A percentile compares a stretch with the other conserved stretches of the same genome.
These are phyloP conservation scores for Champsocephalus gunnari DNA, from an alignment of 2,797 vertebrate genomes.

Conservation along the genomic window DNA sequence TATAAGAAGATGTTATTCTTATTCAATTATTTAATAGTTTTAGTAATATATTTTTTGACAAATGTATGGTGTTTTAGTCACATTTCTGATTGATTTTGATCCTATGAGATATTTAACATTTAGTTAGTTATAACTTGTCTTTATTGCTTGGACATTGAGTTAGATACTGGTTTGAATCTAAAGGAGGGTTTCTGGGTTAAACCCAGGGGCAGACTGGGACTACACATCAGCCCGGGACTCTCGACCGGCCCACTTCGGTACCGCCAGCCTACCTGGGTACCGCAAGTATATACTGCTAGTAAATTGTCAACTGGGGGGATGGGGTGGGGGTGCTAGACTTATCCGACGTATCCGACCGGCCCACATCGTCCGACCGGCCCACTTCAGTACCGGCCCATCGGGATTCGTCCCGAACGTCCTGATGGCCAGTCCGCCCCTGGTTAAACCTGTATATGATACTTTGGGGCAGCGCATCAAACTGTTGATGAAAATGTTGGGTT, in stretches of 20 bases:
- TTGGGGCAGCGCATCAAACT: background rate
- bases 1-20: background rate
- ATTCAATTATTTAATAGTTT: background rate
- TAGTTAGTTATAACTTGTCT: no score
- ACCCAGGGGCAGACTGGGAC: background rate
- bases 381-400: no score
- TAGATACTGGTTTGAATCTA: conserved; percentile 1
- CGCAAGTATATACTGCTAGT: no score
- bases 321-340: no score
- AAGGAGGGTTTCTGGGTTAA: background rate
- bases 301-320: no score
- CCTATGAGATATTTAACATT: background rate
- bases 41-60: background rate
- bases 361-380: no score
- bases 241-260: no score
- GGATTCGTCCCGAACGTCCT: no score
- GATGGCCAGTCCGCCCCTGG: no score
- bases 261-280: no score
- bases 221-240: no score
- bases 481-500: background rate
- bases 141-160: background rate
- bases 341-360: no score
- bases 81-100: background rate
- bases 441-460: background rate
- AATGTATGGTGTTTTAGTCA: background rate